Conservation (phyloP, 2,888 invertebrate species). For the Acanthacorydalis orientalis region DNA sequence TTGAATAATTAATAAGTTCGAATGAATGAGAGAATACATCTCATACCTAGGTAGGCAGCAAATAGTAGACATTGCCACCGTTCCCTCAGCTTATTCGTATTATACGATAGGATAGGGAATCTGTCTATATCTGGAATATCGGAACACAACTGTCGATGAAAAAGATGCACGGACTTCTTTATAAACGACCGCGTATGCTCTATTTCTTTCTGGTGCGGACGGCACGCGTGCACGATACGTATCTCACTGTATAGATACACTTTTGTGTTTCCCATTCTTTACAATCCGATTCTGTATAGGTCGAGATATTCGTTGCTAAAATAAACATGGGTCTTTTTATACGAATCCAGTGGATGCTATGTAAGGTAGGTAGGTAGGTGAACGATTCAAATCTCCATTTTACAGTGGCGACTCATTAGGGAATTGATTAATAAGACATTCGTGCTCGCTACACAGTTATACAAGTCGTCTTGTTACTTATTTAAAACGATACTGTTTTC, state of each 20-base stretch:
- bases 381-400: too few species aligned
- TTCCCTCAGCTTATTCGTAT: too few species aligned
- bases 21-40: constrained; percentile 5
- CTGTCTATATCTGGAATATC: background rate
- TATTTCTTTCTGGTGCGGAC: background rate
- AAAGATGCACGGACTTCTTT: background rate
- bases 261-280: background rate
- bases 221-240: background rate
- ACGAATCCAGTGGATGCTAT: too few species aligned
- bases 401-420: too few species aligned
- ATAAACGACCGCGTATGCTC: background rate
- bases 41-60: background rate
- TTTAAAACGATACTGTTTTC: too few species aligned
- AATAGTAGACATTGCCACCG: too few species aligned
- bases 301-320: background rate
- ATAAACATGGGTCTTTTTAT: background rate
- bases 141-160: background rate
- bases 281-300: background rate
- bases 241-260: background rate
- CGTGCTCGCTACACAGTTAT: too few species aligned
- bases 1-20: constrained; percentile 7
- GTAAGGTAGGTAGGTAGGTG: too few species aligned
- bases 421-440: too few species aligned
- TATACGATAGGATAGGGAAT: background rate
- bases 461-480: too few species aligned